Evolutionary conservation across 1,140 invertebrate genomes (phyloP).

Genomic region (Phymorhynchus buccinoides): DNA sequence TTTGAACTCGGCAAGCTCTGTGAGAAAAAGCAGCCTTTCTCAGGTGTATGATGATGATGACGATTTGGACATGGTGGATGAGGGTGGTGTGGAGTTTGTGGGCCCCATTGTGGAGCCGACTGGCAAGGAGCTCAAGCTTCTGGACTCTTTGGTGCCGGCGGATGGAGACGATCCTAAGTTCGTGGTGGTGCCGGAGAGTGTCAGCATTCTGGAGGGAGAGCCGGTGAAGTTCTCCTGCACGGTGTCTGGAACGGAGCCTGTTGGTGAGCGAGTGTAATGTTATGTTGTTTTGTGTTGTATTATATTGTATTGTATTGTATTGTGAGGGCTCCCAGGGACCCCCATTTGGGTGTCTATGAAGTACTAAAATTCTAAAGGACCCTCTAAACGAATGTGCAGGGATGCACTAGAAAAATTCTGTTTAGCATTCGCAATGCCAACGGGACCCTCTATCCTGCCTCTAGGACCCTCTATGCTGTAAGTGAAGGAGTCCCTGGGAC

Average conservation of each 20-base stretch:
- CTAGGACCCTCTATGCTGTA: no score
- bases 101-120: conserved; percentile 47
- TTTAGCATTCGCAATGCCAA: no score
- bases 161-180: conserved; percentile 66
- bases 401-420: no score
- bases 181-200: conserved; percentile 61
- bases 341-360: no score
- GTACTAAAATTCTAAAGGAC: no score
- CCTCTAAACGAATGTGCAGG: no score
- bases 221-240: conserved; percentile 62
- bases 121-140: conserved; percentile 52
- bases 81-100: conserved; percentile 26
- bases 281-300: no score
- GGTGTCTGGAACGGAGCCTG: conserved; percentile 62
- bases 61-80: conserved; percentile 26
- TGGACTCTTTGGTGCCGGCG: conserved; percentile 58
- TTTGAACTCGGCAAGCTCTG: conserved; percentile 45
- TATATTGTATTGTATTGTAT: no score
- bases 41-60: neutral
- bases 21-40: neutral
- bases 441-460: no score
- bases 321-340: no score
- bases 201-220: conserved; percentile 65
- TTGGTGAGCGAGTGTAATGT: no score
- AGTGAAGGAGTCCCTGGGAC: no score